phyloP scores from a whole-genome alignment of 2,113 vertebrate genomes.

The Gopherus evgoodei region DNA sequence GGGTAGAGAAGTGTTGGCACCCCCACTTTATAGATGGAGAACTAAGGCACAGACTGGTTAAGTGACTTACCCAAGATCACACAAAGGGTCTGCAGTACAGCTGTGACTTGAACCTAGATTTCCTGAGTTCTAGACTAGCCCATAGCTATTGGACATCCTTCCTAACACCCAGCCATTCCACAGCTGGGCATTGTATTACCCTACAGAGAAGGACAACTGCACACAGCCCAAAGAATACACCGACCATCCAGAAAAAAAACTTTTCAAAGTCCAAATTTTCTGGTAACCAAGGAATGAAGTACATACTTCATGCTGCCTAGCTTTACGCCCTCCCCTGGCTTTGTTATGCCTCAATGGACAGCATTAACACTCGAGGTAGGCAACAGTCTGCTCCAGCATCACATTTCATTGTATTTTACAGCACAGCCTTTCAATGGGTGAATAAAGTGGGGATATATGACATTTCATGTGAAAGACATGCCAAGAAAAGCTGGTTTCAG shows the following conservation, averaged over 20 bases:
- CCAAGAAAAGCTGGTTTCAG: accelerated
- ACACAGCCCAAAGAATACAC: not conserved
- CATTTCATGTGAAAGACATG: not conserved
- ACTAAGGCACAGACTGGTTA: not conserved
- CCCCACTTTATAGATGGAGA: not conserved
- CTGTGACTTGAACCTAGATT: not conserved
- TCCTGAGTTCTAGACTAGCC: not conserved
- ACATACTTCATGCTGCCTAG: constrained; percentile 25
- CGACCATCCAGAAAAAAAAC: not conserved
- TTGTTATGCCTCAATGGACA: not conserved
- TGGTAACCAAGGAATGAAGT: not conserved
- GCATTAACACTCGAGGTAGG: not conserved
- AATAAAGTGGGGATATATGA: accelerated
- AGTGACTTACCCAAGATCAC: not conserved
- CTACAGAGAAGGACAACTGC: not conserved
- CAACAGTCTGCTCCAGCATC: not conserved
- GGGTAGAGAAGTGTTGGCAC: not conserved
- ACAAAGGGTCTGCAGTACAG: not conserved
- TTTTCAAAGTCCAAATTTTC: not conserved
- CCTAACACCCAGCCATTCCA: not conserved
- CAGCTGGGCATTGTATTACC: not conserved
- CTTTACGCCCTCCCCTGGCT: not conserved
- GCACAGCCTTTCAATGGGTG: not conserved
- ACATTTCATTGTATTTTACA: not conserved
- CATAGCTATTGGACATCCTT: not conserved